Base-by-base conservation (phyloP, 1,140 invertebrate genomes). In the Tetramorium alpestre region DNA sequence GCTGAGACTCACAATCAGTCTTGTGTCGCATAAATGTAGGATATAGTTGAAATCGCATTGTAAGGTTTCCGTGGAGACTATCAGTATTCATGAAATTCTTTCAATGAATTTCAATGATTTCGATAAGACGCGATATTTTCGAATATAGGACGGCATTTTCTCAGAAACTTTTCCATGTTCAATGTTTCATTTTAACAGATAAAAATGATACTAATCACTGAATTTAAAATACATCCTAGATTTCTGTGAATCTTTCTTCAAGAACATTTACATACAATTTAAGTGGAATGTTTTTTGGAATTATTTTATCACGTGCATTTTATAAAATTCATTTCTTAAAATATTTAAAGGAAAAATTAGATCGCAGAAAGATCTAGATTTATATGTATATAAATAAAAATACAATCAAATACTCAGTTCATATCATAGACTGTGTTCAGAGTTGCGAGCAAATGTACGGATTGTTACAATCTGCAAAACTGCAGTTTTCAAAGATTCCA, bases 21-120 rank as follows among this genome's bases (percentile, higher is more conserved):
- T 60, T 4, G 25, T 49, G 25, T 47, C 67, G 41, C 69, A 73
- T 84, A 84, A 84, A 84, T 18, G 11, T 25, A 22, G 69, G 13
- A 84, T 62, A 84, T n/a, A 73, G 22, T 44, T 38, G 80, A 60
- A 49, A 60, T 47, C 69, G 51, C 54, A 72, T 72, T 33, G 80
- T 60, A 67, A 67, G 41, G 10, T 49, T 84, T 73, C 22, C 54
- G 54, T 49, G 13, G 16, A 81, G 38, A 56, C 54, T 72, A 38
- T 11, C 41, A 18, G 69, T 49, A 56, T 56, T 84, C 80, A 70
- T 62, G 28, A 73, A 84, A 84, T 49, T 73, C 41, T 73, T 47
- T 60, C 80, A 73, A 84, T 84, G 54, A 84, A 84, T 84, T 73
- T 73, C 54, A 84, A 73, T 38, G 69, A 84, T 73, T 41, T 60